A percentile compares a stretch with the other conserved stretches of the same genome.
These are phyloP conservation scores for Pentalonia nigronervosa DNA, from an alignment of 1,140 invertebrate genomes.

Conservation along the genomic window DNA sequence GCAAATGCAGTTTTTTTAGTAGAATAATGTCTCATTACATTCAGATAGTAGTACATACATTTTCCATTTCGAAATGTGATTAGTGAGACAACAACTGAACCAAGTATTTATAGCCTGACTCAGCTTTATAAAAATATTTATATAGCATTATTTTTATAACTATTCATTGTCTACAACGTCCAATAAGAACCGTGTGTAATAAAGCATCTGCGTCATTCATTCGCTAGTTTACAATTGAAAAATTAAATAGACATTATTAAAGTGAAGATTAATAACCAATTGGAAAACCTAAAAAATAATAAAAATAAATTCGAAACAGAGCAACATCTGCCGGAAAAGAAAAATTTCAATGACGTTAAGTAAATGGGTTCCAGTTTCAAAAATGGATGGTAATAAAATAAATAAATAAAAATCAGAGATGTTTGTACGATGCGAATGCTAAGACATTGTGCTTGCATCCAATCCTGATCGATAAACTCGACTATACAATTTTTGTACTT, in stretches of 20 bases:
- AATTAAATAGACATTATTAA: not conserved
- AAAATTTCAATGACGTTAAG: conserved; percentile 3
- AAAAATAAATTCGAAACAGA: conserved; percentile 11
- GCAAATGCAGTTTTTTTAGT: not conserved
- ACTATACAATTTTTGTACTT: not conserved
- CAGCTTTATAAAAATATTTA: not conserved
- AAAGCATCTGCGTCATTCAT: conserved; percentile 23
- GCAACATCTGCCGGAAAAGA: not conserved
- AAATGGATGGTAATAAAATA: conserved; percentile 40
- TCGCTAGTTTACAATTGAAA: not conserved
- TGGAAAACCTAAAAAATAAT: not conserved
- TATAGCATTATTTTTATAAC: not conserved
- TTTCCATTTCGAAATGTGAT: not conserved
- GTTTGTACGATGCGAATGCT: not conserved
- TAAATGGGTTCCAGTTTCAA: conserved; percentile 14
- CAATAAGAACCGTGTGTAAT: not conserved
- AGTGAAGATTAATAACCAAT: conserved; percentile 20
- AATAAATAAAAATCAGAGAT: conserved; percentile 42
- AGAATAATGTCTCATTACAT: not conserved
- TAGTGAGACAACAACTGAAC: not conserved
- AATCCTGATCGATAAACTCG: not conserved
- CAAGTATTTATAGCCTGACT: not conserved
- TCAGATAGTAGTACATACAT: not conserved
- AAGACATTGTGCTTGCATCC: not conserved
- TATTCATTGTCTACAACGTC: not conserved